Percentiles rank a stretch among this genome's conserved stretches.
These are phyloP conservation scores for Nycticryphes semicollaris DNA, from an alignment of 2,113 vertebrate species.

Conservation along the genomic window DNA sequence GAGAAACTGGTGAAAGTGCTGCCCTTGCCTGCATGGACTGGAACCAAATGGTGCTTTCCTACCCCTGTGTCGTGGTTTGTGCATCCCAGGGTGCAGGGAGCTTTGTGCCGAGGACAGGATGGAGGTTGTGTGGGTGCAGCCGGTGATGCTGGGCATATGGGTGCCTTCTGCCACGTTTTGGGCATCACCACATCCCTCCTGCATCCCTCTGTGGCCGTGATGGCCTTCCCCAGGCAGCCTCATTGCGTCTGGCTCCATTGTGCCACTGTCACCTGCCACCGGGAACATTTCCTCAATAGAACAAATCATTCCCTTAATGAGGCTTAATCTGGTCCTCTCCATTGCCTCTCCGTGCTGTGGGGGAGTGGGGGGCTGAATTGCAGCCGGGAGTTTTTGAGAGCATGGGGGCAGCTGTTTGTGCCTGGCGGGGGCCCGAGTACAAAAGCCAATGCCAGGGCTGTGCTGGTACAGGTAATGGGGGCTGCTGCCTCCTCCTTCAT, in stretches of 20 bases:
- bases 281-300: not conserved
- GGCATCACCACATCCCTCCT: not conserved
- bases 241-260: not conserved
- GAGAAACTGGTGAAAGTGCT: not conserved
- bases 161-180: not conserved
- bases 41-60: accelerated
- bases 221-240: not conserved
- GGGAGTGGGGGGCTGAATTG: not conserved
- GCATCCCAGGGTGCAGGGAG: not conserved
- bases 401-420: not conserved
- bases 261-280: accelerated
- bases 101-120: not conserved
- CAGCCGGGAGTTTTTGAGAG: not conserved
- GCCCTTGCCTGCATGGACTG: not conserved
- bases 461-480: conserved; percentile 18
- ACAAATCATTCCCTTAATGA: not conserved
- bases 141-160: not conserved
- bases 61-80: accelerated
- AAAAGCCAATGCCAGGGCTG: not conserved
- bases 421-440: not conserved
- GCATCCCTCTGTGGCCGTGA: not conserved
- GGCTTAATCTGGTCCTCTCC: not conserved
- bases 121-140: not conserved
- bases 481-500: not conserved
- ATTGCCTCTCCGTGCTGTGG: not conserved